A percentile compares a stretch with the other conserved stretches of the same genome.
These are phyloP conservation scores for Battus philenor DNA, from an alignment of 1,140 invertebrate genomes.

Conservation along the genomic window DNA sequence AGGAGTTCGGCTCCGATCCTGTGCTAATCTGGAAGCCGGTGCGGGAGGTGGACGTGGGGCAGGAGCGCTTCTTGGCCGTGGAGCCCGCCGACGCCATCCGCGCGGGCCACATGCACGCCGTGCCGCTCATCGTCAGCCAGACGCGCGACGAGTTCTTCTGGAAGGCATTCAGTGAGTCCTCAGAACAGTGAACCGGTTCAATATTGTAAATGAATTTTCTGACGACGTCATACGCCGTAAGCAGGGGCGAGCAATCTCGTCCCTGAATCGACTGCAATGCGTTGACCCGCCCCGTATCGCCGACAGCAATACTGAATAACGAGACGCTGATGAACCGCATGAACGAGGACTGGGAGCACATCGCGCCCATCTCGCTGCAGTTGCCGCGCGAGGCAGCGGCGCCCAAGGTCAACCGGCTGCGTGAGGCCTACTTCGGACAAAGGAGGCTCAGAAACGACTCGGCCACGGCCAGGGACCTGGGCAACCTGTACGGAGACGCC, in stretches of 20 bases:
- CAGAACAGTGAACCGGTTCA: too few species aligned
- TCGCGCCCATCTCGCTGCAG: constrained; percentile 39
- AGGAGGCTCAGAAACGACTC: constrained; percentile 26
- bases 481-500: constrained; percentile 42
- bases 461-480: constrained; percentile 23
- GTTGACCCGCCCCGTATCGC: too few species aligned
- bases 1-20: constrained; percentile 76
- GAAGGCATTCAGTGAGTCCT: constrained; percentile 74
- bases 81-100: constrained; percentile 78
- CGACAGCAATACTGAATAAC: constrained; percentile 33
- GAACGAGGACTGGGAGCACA: constrained; percentile 35
- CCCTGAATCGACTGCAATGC: too few species aligned
- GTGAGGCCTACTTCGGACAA: constrained; percentile 26
- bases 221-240: too few species aligned
- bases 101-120: constrained; percentile 77
- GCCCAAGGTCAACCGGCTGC: constrained; percentile 12
- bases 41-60: constrained; percentile 81
- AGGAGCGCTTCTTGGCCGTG: constrained; percentile 80
- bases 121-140: constrained; percentile 81
- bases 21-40: constrained; percentile 80
- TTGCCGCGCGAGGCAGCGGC: constrained; percentile 18
- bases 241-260: too few species aligned
- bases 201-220: too few species aligned
- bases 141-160: constrained; percentile 81
- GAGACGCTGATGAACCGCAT: constrained; percentile 29